These are phyloP conservation scores for Aptenodytes patagonicus DNA, from an alignment of 2,113 vertebrate genomes.

Conservation along the genomic window DNA sequence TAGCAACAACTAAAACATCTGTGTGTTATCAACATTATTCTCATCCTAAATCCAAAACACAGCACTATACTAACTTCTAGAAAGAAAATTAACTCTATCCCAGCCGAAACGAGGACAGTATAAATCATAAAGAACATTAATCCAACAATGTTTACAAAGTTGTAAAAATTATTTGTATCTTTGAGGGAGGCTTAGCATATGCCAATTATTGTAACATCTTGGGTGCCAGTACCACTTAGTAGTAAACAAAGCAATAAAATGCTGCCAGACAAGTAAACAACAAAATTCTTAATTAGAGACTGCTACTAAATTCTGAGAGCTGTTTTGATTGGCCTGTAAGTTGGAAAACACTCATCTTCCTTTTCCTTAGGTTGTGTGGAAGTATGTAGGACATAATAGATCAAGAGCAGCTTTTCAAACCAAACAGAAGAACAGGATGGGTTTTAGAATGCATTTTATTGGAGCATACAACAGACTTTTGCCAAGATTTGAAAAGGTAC, in stretches of 20 bases:
- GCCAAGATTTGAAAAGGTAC: neutral
- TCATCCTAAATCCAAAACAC: no score
- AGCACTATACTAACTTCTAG: no score
- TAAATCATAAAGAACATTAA: neutral
- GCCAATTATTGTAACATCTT: neutral
- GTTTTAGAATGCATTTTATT: neutral
- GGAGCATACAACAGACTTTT: neutral
- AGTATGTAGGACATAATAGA: neutral
- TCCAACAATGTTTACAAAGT: neutral
- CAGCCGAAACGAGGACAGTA: no score
- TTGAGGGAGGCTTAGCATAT: neutral
- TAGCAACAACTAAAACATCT: no score
- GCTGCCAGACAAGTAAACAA: neutral
- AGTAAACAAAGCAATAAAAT: neutral
- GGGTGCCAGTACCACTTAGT: neutral
- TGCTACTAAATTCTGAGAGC: neutral
- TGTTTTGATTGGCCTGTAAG: neutral
- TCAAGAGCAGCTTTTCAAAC: neutral
- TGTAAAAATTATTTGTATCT: neutral
- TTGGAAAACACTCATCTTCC: neutral
- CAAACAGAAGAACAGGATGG: neutral
- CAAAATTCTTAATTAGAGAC: neutral
- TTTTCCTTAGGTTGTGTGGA: neutral
- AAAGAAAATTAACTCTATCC: no score
- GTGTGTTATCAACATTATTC: no score